A percentile compares a stretch with the other conserved stretches of the same genome.
Conservation (phyloP, 1,140 invertebrate species). For the Penaeus chinensis region DNA sequence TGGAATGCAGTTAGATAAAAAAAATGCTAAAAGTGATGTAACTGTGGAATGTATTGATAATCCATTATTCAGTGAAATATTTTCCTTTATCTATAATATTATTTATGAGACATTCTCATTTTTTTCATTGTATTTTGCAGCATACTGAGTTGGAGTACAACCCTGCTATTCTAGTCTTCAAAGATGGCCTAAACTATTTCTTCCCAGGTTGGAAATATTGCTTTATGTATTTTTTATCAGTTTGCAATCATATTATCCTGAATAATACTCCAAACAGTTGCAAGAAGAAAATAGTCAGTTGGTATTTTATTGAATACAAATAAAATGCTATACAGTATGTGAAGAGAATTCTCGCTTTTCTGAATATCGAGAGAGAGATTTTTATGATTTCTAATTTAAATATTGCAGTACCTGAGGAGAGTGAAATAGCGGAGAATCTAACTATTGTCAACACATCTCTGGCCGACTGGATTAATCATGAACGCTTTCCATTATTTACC, state of each 20-base stretch:
- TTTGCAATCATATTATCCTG: too few relatives aligned
- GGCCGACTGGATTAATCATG: conserved; percentile 87
- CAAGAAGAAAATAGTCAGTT: too few relatives aligned
- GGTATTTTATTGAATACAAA: too few relatives aligned
- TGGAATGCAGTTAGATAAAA: too few relatives aligned
- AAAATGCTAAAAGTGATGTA: too few relatives aligned
- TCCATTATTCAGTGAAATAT: too few relatives aligned
- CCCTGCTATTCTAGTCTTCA: conserved; percentile 85
- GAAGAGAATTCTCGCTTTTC: background rate
- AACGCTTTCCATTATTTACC: conserved; percentile 90
- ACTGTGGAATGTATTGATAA: too few relatives aligned
- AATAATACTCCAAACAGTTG: too few relatives aligned
- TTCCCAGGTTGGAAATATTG: conserved; percentile 75
- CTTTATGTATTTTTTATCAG: background rate
- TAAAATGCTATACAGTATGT: too few relatives aligned
- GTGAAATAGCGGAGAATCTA: conserved; percentile 36
- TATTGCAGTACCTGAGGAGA: conserved; percentile 44
- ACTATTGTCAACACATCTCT: conserved; percentile 70
- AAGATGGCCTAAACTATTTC: conserved; percentile 79
- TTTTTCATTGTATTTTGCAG: conserved; percentile 29
- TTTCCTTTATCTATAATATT: background rate
- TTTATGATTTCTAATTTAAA: background rate
- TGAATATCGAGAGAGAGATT: too few relatives aligned
- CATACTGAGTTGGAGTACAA: conserved; percentile 69
- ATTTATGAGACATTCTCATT: background rate